Conservation (phyloP, 2,113 vertebrate species). For the Machaerirhynchus nigripectus region DNA sequence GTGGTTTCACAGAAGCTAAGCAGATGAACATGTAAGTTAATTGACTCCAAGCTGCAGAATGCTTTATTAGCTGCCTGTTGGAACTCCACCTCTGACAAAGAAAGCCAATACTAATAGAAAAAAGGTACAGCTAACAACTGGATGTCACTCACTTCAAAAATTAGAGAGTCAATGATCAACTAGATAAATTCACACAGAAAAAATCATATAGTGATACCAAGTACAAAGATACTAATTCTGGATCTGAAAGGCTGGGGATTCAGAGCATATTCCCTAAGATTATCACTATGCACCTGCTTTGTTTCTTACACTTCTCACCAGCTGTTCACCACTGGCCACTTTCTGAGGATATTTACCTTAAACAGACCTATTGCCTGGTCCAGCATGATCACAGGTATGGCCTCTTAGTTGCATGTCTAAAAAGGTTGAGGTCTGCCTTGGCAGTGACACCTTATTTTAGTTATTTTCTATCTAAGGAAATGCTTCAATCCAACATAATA, state of each 20-base stretch:
- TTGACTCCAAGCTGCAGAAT: neutral
- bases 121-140: neutral
- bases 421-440: neutral
- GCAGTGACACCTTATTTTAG: neutral
- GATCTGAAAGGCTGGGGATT: neutral
- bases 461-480: neutral
- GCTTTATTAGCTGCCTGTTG: neutral
- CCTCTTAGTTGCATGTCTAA: neutral
- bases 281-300: neutral
- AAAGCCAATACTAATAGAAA: neutral
- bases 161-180: neutral
- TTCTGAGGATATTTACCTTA: neutral
- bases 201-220: neutral
- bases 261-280: neutral
- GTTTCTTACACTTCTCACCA: neutral
- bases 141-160: neutral
- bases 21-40: neutral
- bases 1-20: neutral
- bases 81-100: neutral
- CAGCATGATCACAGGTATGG: neutral
- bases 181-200: neutral
- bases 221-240: neutral
- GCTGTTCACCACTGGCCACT: neutral
- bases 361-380: neutral
- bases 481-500: neutral